Evolutionary conservation across 1,140 invertebrate genomes (phyloP).

Genomic region (Penaeus indicus): DNA sequence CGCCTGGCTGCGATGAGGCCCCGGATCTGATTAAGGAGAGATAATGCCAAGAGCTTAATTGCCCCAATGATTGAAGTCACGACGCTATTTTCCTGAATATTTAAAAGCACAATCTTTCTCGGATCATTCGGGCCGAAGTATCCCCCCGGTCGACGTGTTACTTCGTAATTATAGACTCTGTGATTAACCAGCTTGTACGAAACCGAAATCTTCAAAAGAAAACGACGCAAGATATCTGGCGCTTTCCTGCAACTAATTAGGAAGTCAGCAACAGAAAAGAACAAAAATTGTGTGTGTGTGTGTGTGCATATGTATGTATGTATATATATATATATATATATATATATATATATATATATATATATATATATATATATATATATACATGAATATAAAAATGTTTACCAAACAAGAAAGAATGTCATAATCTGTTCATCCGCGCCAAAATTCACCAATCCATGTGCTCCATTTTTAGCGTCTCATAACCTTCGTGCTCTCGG

Average conservation of each 20-base stretch:
- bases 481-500: no score
- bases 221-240: not conserved
- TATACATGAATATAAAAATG: not conserved
- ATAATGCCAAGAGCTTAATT: slow-evolving; percentile 57
- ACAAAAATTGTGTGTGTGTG: not conserved
- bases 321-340: slow-evolving; percentile 3
- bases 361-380: slow-evolving; percentile 17
- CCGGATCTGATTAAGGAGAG: slow-evolving; percentile 45
- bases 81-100: slow-evolving; percentile 56
- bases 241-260: no score
- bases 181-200: slow-evolving; percentile 10
- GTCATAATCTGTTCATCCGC: no score
- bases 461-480: no score
- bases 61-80: slow-evolving; percentile 57
- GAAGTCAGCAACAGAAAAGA: no score
- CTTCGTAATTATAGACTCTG: slow-evolving; percentile 36
- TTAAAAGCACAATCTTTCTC: slow-evolving; percentile 27
- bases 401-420: no score
- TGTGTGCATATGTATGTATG: not conserved
- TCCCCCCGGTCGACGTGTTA: slow-evolving; percentile 24
- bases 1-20: not conserved
- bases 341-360: not conserved
- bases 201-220: not conserved
- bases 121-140: no score
- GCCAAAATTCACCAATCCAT: no score